A percentile compares a stretch with the other conserved stretches of the same genome.
Conservation (phyloP, 2,113 vertebrate species). For the Grammomys dolichurus region DNA sequence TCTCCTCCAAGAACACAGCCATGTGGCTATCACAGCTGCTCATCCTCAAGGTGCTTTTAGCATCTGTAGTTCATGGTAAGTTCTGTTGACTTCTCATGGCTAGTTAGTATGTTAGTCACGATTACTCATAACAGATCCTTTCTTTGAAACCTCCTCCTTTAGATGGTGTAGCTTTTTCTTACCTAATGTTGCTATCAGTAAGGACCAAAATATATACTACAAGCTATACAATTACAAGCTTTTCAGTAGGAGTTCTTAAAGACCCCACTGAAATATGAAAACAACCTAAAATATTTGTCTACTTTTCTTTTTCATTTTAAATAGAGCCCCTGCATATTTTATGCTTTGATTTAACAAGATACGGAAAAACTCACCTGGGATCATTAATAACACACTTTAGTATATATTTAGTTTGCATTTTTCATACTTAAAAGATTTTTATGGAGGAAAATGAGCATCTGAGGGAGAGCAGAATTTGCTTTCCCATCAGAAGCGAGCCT, state of each 20-base stretch:
- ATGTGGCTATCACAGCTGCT: constrained; percentile 95
- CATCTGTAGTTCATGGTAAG: constrained; percentile 92
- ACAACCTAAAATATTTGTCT: background rate
- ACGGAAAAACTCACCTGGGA: background rate
- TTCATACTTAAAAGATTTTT: background rate
- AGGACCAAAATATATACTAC: background rate
- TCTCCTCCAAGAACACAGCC: constrained; percentile 88
- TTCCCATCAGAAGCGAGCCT: background rate
- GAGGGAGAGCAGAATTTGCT: background rate
- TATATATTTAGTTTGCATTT: background rate
- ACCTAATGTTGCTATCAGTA: background rate
- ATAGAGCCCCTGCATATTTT: background rate
- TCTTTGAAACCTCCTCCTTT: constrained; percentile 57
- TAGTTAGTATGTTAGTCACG: background rate
- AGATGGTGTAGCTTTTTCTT: background rate
- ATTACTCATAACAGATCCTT: background rate
- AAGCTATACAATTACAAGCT: background rate
- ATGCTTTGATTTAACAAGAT: background rate
- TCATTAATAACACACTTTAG: background rate
- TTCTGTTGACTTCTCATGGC: constrained; percentile 59
- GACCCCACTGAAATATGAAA: background rate
- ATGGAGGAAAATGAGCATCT: background rate
- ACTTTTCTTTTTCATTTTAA: background rate
- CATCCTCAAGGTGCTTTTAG: constrained; percentile 91
- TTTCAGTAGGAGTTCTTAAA: constrained; percentile 43